Conservation (phyloP, 2,888 invertebrate species). For the Glaucopsyche alexis region DNA sequence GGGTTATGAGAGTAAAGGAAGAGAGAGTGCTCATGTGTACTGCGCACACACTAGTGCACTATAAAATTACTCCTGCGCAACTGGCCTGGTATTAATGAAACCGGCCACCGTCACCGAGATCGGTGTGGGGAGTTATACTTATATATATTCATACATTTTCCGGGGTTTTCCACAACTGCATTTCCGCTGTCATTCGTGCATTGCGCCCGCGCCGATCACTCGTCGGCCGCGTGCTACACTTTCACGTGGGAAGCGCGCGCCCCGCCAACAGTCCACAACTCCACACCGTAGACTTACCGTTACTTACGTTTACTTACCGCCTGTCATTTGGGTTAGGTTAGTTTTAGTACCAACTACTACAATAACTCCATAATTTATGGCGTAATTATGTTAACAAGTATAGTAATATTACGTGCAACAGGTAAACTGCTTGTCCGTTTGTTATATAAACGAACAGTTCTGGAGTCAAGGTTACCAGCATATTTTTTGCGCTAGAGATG, state of each 20-base stretch:
- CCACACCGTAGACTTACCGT: constrained; percentile 9
- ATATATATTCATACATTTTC: too few relatives aligned
- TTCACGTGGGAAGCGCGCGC: constrained; percentile 36
- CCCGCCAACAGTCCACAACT: not conserved
- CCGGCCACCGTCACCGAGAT: too few relatives aligned
- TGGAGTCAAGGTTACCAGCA: not conserved
- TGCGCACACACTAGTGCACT: too few relatives aligned
- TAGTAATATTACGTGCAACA: too few relatives aligned
- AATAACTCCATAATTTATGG: not conserved
- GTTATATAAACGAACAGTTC: not conserved
- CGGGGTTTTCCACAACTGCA: too few relatives aligned
- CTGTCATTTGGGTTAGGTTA: constrained; percentile 9
- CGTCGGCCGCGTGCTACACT: constrained; percentile 41
- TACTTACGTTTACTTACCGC: not conserved
- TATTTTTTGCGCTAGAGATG: not conserved
- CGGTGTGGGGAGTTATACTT: too few relatives aligned
- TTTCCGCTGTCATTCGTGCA: not conserved
- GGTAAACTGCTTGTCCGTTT: too few relatives aligned
- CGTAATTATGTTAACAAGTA: too few relatives aligned
- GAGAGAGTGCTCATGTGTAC: too few relatives aligned
- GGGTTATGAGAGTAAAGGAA: too few relatives aligned
- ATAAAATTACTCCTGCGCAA: too few relatives aligned
- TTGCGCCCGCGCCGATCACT: constrained; percentile 38
- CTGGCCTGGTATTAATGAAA: too few relatives aligned
- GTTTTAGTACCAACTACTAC: not conserved